phyloP scores from a whole-genome alignment of 2,797 vertebrate species.

The Tokudaia tokunoshimensis region DNA sequence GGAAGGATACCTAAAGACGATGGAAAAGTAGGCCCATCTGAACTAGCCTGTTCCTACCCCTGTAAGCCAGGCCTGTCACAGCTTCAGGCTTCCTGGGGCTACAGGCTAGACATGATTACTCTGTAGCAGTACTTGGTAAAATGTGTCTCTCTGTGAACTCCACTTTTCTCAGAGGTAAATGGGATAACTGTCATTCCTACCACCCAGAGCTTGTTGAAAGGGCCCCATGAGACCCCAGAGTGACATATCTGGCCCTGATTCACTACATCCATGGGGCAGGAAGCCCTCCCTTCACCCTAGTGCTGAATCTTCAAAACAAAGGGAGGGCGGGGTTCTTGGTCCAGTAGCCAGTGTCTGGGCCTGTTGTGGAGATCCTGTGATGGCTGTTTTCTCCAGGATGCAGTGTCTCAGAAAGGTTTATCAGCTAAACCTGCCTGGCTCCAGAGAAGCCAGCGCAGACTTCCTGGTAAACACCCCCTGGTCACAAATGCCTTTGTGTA shows the following conservation, averaged over 20 bases:
- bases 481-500: slow-evolving; percentile 76
- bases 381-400: slow-evolving; percentile 55
- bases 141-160: background rate
- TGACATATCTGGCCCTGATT: background rate
- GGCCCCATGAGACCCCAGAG: background rate
- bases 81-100: background rate
- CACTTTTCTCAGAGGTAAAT: background rate
- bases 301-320: slow-evolving; percentile 30
- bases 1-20: background rate
- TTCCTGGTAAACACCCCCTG: slow-evolving; percentile 73
- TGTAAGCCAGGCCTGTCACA: background rate
- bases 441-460: slow-evolving; percentile 28
- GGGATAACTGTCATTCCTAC: background rate
- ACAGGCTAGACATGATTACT: background rate
- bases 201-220: background rate
- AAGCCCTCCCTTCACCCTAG: background rate
- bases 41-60: no score
- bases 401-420: slow-evolving; percentile 58
- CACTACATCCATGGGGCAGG: background rate
- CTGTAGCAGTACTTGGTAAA: background rate
- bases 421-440: slow-evolving; percentile 73
- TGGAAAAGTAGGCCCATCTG: background rate
- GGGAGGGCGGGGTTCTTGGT: background rate
- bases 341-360: background rate
- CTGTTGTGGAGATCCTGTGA: slow-evolving; percentile 43